Evolutionary conservation across 2,888 invertebrate genomes (phyloP), one percentile per base, ranked within the genome.

Genomic region (Ypsolopha scabrella): DNA sequence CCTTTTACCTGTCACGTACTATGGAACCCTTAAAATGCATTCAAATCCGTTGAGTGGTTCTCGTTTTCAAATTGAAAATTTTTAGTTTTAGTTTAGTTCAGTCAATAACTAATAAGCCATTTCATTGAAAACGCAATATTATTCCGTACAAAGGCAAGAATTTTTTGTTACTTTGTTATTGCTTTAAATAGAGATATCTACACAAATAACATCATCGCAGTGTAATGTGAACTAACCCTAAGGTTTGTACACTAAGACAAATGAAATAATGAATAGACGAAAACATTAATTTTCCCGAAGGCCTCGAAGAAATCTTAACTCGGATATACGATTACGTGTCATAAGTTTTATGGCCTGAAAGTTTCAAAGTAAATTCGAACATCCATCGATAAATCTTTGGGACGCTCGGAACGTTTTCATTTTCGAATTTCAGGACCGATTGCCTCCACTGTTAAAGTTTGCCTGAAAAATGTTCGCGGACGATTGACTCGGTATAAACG

Each of bases 401-500:
- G 85, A 81, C 82, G 82, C 81, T 82, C 74, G 70, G 76, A 79
- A 82, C 83, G 85, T 83, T 85, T 86, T 86, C 85, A 86, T 86
- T 86, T 86, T 86, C 86, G 86, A 82, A 85, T 85, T 85, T 85
- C 86, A 82, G 85, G 80, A 86, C 74, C 86, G 83, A 86, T 86
- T 86, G 83, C 82, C 80, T 80, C 82, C 75, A 82, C 81, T 85
- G 86, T 86, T 85, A 83, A 86, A 86, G 81, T 86, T 86, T 86
- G 82, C 81, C 81, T 86, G 86, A 85, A 86, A 86, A 86, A 81
- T 86, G 80, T 83, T 83, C 80, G 76, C 80, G 80, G 82, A 76
- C 86, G 83, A 86, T 86, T 86, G 86, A 83, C 83, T 85, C 76
- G 72, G 76, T 80, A 85, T 86, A 82, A 85, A 80, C 82, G 86